Base-by-base conservation (phyloP, 2,888 invertebrate genomes). In the Allophyes oxyacanthae region DNA sequence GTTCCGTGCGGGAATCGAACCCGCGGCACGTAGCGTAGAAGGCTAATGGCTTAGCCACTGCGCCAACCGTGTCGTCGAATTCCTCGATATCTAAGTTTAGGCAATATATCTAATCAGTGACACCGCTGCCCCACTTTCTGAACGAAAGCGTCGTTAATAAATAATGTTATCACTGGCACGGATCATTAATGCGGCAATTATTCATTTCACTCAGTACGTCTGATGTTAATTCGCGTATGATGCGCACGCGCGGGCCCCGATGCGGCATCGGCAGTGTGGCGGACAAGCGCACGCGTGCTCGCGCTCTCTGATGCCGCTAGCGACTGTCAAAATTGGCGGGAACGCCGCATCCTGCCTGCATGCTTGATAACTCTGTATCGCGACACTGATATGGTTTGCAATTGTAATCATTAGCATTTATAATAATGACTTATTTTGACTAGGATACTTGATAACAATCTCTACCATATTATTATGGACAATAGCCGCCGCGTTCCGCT, bases 311-410 rank as follows among this genome's bases (percentile, higher is more conserved):
- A 55, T 57, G 77, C 82, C 72, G 72, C 77, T 57, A 55, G 59
- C 70, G 64, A 87, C 88, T 88, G 83, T 82, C 82, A 79, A 82
- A 84, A 79, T 57, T 73, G 84, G 85, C 87, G 86, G 86, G 82
- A 85, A 80, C 45, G 45, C 40, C 45, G 71, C 48, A 41, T 48
- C 51, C 49, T 48, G 37, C 42, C 28, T 20, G 20, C 20, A 20
- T 20, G 51, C 54, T 48, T 51, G 34, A 46, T 44, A 54, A 42
- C 63, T 62, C 9, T 6, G 32, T 9, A 40, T 40, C 41, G 15
- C 33, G 10, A 32, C 26, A 4, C 37, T 37, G 33, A 38, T 41
- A 20, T 20, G 28, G 28, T 34, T 7, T 36, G 14, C 41, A 25
- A 41, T 50, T 44, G 26, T 33, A 15, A 46, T 37, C 28, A 14